A percentile compares a stretch with the other conserved stretches of the same genome.
phyloP scores from a whole-genome alignment of 2,888 invertebrate species.

The Synanthedon tipuliformis region DNA sequence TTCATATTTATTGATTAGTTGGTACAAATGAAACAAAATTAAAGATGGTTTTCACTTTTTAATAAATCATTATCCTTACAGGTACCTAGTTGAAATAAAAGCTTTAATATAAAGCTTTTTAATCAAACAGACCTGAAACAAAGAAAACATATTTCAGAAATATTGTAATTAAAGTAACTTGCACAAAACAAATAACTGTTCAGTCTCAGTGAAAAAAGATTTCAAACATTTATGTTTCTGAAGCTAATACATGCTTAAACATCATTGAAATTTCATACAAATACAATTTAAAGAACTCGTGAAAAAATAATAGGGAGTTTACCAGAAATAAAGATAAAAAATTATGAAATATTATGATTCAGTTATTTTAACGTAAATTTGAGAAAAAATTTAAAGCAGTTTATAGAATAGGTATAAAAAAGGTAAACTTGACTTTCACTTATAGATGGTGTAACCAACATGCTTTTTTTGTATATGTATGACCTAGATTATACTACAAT shows the following conservation, averaged over 20 bases:
- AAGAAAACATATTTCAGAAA: conserved; percentile 23
- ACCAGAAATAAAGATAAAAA: too few relatives aligned
- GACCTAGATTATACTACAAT: not conserved
- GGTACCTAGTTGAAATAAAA: conserved; percentile 58
- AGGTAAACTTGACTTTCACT: too few relatives aligned
- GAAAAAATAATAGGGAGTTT: too few relatives aligned
- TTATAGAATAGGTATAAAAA: too few relatives aligned
- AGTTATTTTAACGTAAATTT: too few relatives aligned
- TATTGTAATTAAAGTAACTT: conserved; percentile 3
- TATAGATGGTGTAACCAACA: too few relatives aligned
- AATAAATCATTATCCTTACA: conserved; percentile 53
- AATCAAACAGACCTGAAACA: conserved; percentile 82
- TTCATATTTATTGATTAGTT: too few relatives aligned
- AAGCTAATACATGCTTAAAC: conserved; percentile 72
- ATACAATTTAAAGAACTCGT: too few relatives aligned
- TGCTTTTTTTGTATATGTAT: too few relatives aligned
- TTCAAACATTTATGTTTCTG: conserved; percentile 50
- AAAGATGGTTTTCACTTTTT: conserved; percentile 31
- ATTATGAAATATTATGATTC: too few relatives aligned
- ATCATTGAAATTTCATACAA: conserved; percentile 31
- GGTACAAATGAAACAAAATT: conserved; percentile 9
- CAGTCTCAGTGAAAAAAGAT: conserved; percentile 30
- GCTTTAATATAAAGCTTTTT: conserved; percentile 63
- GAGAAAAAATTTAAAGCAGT: too few relatives aligned
- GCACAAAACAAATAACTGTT: conserved; percentile 1